phyloP scores from a whole-genome alignment of 2,797 vertebrate genomes.

The Neopelma chrysocephalum region DNA sequence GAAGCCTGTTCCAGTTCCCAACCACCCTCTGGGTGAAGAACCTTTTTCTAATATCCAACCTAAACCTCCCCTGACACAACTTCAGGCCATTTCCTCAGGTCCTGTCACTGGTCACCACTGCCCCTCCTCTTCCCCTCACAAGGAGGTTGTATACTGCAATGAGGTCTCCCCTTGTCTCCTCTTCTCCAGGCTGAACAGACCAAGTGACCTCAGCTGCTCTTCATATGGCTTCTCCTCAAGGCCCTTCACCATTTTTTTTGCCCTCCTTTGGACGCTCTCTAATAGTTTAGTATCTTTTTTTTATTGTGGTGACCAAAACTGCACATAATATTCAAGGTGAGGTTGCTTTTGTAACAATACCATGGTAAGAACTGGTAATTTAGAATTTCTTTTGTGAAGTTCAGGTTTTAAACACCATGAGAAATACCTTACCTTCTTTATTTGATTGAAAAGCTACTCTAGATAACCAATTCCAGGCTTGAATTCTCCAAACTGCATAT shows the following conservation, averaged over 20 bases:
- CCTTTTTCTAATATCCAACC: background rate
- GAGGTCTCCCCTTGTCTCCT: background rate
- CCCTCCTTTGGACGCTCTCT: background rate
- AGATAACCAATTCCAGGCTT: background rate
- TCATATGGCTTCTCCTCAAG: background rate
- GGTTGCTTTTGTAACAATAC: slow-evolving; percentile 1
- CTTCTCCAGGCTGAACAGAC: background rate
- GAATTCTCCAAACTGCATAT: background rate
- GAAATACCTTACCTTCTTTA: background rate
- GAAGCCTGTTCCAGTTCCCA: background rate
- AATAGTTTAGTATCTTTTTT: background rate
- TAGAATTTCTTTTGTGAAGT: background rate
- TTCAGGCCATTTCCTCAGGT: background rate
- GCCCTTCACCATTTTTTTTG: background rate
- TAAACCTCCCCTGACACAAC: background rate
- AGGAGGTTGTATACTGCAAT: background rate
- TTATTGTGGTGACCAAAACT: background rate
- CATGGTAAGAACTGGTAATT: background rate
- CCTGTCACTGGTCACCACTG: background rate
- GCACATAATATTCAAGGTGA: background rate
- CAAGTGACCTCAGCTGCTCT: background rate
- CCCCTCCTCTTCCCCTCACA: background rate
- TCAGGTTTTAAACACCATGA: background rate
- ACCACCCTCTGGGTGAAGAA: background rate
- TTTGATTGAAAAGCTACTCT: background rate